These are phyloP conservation scores for Oreohelix idahoensis DNA, from an alignment of 1,140 invertebrate genomes.

Conservation along the genomic window DNA sequence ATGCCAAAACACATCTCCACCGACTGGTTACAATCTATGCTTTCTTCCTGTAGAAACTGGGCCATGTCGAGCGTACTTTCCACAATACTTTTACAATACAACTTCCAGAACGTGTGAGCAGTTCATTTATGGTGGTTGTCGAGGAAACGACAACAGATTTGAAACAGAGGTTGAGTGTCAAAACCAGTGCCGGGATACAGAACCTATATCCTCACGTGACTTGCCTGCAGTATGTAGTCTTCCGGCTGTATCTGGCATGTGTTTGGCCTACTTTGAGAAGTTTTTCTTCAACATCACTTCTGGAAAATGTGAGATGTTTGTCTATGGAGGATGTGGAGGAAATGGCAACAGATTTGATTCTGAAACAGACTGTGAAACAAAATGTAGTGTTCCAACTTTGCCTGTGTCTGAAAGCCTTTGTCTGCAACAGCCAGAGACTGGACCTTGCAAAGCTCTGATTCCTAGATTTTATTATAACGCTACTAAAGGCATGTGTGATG, in stretches of 20 bases:
- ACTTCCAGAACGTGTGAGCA: conserved; percentile 40
- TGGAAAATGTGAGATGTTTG: not conserved
- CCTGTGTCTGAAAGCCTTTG: not conserved
- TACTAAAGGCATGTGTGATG: not conserved
- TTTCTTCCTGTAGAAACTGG: conserved; percentile 24
- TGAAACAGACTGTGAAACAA: not conserved
- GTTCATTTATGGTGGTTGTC: conserved; percentile 50
- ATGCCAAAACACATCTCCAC: not conserved
- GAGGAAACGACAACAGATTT: not conserved
- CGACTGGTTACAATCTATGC: not conserved
- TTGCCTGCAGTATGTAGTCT: too few relatives aligned
- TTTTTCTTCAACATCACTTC: not conserved
- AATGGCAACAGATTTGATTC: not conserved
- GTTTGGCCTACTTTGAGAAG: not conserved
- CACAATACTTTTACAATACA: conserved; percentile 48
- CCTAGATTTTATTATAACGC: not conserved
- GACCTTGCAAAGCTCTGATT: not conserved
- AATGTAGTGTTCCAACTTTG: not conserved
- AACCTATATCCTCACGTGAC: too few relatives aligned
- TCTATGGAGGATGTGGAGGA: not conserved
- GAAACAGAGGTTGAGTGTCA: not conserved
- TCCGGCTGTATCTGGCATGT: not conserved
- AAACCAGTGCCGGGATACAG: not conserved
- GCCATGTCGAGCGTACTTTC: conserved; percentile 39
- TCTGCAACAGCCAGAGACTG: not conserved